Percentiles rank a stretch among this genome's conserved stretches.
phyloP scores from a whole-genome alignment of 2,113 vertebrate species.

The Boulengeromyrus knoepffleri region DNA sequence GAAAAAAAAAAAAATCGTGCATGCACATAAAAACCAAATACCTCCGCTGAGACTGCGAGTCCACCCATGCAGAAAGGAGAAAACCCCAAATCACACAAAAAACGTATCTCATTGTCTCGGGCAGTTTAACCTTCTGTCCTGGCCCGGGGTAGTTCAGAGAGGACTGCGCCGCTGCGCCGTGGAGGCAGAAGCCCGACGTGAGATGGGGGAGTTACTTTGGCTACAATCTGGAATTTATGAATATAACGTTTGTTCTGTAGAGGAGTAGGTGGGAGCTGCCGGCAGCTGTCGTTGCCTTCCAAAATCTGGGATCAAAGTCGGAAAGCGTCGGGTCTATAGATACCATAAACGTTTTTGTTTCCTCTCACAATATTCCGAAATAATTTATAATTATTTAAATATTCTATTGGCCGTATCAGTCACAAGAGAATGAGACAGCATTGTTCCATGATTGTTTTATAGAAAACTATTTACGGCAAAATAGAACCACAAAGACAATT shows the following conservation, averaged over 20 bases:
- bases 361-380: neutral
- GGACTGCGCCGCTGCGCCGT: neutral
- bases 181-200: slow-evolving; percentile 12
- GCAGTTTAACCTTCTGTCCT: slow-evolving; percentile 3
- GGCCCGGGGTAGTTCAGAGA: slow-evolving; percentile 16
- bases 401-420: neutral
- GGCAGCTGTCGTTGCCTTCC: neutral
- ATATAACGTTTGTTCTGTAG: slow-evolving; percentile 60
- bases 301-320: neutral
- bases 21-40: slow-evolving; percentile 19
- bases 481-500: neutral
- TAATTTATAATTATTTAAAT: neutral
- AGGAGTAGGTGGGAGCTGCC: slow-evolving; percentile 13
- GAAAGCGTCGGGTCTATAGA: neutral
- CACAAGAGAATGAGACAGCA: neutral
- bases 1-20: neutral
- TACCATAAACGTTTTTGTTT: neutral
- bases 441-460: neutral
- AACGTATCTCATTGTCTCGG: slow-evolving; percentile 43
- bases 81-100: slow-evolving; percentile 26
- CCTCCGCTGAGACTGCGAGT: slow-evolving; percentile 41
- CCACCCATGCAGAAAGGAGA: slow-evolving; percentile 37
- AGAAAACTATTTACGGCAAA: neutral
- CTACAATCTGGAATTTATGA: slow-evolving; percentile 44
- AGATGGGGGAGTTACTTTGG: slow-evolving; percentile 33